A percentile compares a stretch with the other conserved stretches of the same genome.
Conservation (phyloP, 2,888 invertebrate species). For the Ceratothoa steindachneri region DNA sequence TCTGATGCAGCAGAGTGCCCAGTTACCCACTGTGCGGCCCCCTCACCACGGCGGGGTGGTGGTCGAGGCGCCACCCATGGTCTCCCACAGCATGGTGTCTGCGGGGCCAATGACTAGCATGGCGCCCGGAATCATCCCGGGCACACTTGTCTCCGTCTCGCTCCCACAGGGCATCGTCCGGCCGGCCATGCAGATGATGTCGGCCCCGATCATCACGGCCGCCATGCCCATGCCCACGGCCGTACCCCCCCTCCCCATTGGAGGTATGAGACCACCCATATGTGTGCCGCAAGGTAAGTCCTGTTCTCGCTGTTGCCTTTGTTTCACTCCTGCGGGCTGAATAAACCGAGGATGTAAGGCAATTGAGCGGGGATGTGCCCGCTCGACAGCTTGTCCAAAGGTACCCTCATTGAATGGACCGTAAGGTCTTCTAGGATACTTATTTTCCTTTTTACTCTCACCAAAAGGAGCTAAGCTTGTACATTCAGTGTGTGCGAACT, state of each 20-base stretch:
- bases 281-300: slow-evolving; percentile 44
- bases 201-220: slow-evolving; percentile 34
- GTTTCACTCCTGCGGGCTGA: too few relatives aligned
- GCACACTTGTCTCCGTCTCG: slow-evolving; percentile 26
- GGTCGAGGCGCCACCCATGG: slow-evolving; percentile 43
- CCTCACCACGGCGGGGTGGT: slow-evolving; percentile 31
- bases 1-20: slow-evolving; percentile 19
- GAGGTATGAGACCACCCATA: slow-evolving; percentile 47
- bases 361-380: too few relatives aligned
- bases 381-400: too few relatives aligned
- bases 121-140: slow-evolving; percentile 15
- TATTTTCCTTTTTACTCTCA: too few relatives aligned
- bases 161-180: slow-evolving; percentile 32
- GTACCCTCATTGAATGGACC: too few relatives aligned
- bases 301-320: not conserved
- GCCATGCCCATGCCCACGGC: slow-evolving; percentile 34
- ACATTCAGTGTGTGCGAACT: too few relatives aligned
- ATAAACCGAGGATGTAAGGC: too few relatives aligned
- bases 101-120: slow-evolving; percentile 29
- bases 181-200: slow-evolving; percentile 41
- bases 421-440: too few relatives aligned
- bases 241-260: slow-evolving; percentile 42
- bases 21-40: slow-evolving; percentile 25
- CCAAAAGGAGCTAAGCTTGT: too few relatives aligned
- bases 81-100: slow-evolving; percentile 26